Conservation (phyloP, 2,797 vertebrate genomes). For the Oceanodroma leucorhoa region DNA sequence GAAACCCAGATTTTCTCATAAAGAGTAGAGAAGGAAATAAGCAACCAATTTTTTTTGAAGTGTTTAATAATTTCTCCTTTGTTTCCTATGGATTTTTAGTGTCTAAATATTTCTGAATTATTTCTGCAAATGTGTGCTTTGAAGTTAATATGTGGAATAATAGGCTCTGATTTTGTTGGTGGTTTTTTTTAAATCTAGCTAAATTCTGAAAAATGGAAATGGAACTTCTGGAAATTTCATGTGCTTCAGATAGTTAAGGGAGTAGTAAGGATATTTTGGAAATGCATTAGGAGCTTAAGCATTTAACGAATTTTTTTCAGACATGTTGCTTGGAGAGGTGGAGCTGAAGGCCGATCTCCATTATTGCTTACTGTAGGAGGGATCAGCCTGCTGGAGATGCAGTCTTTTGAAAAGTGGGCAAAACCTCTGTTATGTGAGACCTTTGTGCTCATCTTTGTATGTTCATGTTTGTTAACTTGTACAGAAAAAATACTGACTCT, state of each 20-base stretch:
- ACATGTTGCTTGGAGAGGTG: background rate
- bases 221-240: background rate
- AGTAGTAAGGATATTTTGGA: background rate
- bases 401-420: background rate
- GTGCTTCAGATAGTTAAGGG: background rate
- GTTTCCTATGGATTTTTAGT: background rate
- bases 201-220: background rate
- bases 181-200: background rate
- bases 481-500: background rate
- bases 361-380: background rate
- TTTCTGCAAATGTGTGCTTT: background rate
- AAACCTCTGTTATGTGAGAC: background rate
- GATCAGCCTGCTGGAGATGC: background rate
- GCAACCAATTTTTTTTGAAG: accelerated
- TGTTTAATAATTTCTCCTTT: background rate
- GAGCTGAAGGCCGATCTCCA: background rate
- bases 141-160: background rate
- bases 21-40: background rate
- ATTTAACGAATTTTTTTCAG: background rate
- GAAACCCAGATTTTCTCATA: background rate
- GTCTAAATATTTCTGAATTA: background rate
- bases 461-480: background rate
- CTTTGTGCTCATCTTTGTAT: background rate
- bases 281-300: background rate
- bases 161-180: background rate